Conservation (phyloP, 2,888 invertebrate genomes). For the Homarus gammarus region DNA sequence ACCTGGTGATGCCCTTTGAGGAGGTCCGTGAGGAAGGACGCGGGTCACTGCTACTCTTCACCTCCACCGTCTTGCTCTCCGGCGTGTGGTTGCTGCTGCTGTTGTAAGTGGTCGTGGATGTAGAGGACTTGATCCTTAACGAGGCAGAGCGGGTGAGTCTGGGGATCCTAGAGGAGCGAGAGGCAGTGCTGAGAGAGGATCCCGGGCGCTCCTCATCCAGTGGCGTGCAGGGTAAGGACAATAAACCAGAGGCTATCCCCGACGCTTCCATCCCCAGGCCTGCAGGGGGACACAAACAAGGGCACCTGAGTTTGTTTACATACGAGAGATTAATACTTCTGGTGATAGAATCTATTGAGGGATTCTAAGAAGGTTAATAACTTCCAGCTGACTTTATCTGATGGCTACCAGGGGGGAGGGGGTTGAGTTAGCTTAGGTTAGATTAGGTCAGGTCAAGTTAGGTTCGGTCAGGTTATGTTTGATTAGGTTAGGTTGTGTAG, state of each 20-base stretch:
- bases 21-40: neutral
- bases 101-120: neutral
- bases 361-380: too few relatives aligned
- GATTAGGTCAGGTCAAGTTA: too few relatives aligned
- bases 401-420: too few relatives aligned
- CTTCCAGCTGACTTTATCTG: too few relatives aligned
- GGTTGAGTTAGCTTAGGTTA: too few relatives aligned
- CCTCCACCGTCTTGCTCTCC: neutral
- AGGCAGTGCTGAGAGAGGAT: constrained; percentile 64
- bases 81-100: neutral
- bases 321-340: too few relatives aligned
- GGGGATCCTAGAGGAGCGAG: constrained; percentile 61
- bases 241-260: constrained; percentile 23
- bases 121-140: constrained; percentile 50
- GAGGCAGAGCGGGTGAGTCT: constrained; percentile 59
- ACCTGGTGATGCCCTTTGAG: constrained; percentile 33
- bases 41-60: neutral
- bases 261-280: constrained; percentile 16
- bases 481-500: too few relatives aligned
- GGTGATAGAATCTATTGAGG: too few relatives aligned
- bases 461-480: too few relatives aligned
- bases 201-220: constrained; percentile 62
- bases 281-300: neutral
- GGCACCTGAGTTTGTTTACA: too few relatives aligned
- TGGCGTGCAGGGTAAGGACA: constrained; percentile 40